Conservation (phyloP, 2,113 vertebrate genomes). For the Danio rerio region DNA sequence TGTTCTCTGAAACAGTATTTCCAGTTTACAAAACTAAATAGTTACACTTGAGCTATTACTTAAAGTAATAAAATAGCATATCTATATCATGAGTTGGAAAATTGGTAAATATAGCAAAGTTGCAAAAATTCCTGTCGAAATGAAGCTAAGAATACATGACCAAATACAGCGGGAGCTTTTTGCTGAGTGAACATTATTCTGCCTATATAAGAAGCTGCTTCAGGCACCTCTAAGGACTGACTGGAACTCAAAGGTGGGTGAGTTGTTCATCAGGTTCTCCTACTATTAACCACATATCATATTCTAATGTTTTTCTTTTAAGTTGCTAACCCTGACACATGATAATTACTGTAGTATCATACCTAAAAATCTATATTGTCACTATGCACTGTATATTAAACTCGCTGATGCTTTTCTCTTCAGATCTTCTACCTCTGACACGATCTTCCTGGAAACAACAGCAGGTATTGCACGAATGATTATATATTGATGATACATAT, state of each 20-base stretch:
- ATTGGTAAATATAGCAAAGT: constrained; percentile 1
- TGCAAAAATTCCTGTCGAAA: constrained; percentile 41
- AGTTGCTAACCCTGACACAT: neutral
- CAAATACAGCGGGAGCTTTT: constrained; percentile 66
- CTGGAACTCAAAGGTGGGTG: constrained; percentile 68
- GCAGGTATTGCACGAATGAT: neutral
- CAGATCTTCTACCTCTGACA: constrained; percentile 5
- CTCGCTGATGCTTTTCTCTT: neutral
- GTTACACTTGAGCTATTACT: neutral
- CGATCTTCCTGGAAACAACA: neutral
- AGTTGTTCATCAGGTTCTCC: neutral
- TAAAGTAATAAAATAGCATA: neutral
- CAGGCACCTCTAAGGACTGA: constrained; percentile 56
- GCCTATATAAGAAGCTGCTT: constrained; percentile 69
- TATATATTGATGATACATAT: neutral
- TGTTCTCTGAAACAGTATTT: neutral
- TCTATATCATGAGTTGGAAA: neutral
- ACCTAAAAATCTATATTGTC: neutral
- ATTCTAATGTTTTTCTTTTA: neutral
- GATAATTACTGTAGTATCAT: neutral
- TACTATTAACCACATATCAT: neutral
- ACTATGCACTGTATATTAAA: neutral
- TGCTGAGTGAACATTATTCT: constrained; percentile 59
- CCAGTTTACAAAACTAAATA: neutral
- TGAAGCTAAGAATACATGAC: constrained; percentile 61